phyloP scores from a whole-genome alignment of 2,888 invertebrate species.

The Ormyrus nitidulus region DNA sequence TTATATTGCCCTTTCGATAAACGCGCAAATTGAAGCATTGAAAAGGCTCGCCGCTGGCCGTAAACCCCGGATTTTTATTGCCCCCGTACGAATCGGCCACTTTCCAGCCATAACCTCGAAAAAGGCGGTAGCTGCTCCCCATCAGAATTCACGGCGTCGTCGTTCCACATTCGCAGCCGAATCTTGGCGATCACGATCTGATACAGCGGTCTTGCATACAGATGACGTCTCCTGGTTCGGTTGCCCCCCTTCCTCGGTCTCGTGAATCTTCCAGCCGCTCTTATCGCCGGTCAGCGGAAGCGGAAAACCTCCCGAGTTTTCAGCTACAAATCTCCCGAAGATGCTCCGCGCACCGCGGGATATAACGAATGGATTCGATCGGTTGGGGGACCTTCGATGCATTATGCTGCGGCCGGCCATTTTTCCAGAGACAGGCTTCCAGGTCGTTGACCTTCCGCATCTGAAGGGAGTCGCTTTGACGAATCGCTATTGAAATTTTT shows the following conservation, averaged over 20 bases:
- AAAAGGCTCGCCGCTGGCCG: conserved; percentile 8
- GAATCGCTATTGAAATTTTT: too few species aligned
- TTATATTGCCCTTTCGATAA: conserved; percentile 4
- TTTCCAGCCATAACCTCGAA: conserved; percentile 6
- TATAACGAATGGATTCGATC: too few species aligned
- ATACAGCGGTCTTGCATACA: too few species aligned
- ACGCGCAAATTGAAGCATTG: background rate
- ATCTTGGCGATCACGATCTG: too few species aligned
- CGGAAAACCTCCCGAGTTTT: conserved; percentile 30
- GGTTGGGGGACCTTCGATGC: too few species aligned
- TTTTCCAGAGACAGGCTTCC: too few species aligned
- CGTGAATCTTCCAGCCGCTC: background rate
- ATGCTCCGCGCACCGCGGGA: too few species aligned
- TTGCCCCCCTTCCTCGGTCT: background rate
- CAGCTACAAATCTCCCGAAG: conserved; percentile 23
- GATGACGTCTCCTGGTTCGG: background rate
- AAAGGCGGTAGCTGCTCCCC: background rate
- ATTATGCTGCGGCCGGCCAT: too few species aligned
- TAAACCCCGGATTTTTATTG: background rate
- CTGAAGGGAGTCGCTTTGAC: too few species aligned
- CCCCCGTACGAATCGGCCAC: background rate
- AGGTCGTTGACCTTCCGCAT: too few species aligned
- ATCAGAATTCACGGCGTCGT: background rate
- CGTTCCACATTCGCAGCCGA: background rate
- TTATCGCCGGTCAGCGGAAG: background rate